These are phyloP conservation scores for Auanema freiburgensis DNA, from an alignment of 2,888 invertebrate genomes.

Conservation along the genomic window DNA sequence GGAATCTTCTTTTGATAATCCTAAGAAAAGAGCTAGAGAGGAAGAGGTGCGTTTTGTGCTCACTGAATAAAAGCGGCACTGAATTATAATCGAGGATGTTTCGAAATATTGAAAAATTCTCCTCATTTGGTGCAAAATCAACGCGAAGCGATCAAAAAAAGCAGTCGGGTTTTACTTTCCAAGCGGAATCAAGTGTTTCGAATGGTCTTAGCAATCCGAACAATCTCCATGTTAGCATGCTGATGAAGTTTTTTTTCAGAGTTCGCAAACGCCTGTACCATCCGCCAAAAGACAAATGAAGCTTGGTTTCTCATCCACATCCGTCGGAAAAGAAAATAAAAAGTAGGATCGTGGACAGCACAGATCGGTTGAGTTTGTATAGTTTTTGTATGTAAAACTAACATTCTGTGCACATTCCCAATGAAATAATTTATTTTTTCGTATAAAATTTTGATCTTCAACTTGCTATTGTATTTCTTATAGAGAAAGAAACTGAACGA, in stretches of 20 bases:
- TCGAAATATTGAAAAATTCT: background rate
- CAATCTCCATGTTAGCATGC: background rate
- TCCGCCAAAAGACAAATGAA: conserved; percentile 16
- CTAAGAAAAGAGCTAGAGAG: conserved; percentile 12
- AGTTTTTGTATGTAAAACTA: too few species aligned
- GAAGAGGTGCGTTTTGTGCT: conserved; percentile 9
- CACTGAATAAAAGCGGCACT: background rate
- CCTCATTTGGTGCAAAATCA: conserved; percentile 1
- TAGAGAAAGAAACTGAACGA: too few species aligned
- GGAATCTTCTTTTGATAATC: conserved; percentile 19
- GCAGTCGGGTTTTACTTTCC: conserved; percentile 21
- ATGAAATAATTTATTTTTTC: too few species aligned
- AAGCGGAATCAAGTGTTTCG: background rate
- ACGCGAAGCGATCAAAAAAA: conserved; percentile 18
- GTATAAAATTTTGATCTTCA: too few species aligned
- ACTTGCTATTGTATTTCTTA: too few species aligned
- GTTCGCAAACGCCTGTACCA: background rate
- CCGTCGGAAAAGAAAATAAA: conserved; percentile 18
- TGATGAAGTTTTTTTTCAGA: too few species aligned
- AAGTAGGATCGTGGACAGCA: conserved; percentile 3
- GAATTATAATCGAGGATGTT: background rate
- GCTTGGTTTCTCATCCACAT: conserved; percentile 9
- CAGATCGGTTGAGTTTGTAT: too few species aligned
- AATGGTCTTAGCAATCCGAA: conserved; percentile 8
- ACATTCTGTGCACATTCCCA: too few species aligned